phyloP scores from a whole-genome alignment of 2,888 invertebrate species.

The Pediacus dermestoides region DNA sequence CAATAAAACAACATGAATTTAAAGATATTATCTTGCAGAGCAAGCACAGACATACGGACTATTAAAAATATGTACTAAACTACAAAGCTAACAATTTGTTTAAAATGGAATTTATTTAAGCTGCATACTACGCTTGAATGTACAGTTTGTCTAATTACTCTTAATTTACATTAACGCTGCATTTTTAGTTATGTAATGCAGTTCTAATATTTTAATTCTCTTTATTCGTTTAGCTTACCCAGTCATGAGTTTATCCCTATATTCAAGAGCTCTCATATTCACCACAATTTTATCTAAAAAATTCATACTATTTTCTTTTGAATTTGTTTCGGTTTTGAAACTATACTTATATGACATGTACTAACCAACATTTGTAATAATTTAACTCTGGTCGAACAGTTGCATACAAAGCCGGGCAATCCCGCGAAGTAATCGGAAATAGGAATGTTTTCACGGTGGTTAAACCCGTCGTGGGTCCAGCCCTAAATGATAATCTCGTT shows the following conservation, averaged over 20 bases:
- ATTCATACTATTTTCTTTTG: no score
- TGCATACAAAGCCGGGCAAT: not conserved
- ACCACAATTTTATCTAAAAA: no score
- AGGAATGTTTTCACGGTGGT: slow-evolving; percentile 38
- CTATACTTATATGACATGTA: no score
- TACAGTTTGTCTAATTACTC: not conserved
- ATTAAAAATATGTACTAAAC: slow-evolving; percentile 3
- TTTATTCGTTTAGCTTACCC: no score
- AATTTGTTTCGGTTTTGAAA: no score
- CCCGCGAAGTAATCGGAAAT: slow-evolving; percentile 32
- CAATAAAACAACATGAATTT: slow-evolving; percentile 25
- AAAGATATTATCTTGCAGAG: slow-evolving; percentile 23
- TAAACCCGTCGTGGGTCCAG: slow-evolving; percentile 15
- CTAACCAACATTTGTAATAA: no score
- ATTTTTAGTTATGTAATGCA: no score
- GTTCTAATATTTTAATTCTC: no score
- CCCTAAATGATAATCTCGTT: not conserved
- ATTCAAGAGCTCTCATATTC: no score
- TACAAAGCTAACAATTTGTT: slow-evolving; percentile 16
- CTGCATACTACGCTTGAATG: not conserved
- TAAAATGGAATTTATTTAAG: slow-evolving; percentile 24
- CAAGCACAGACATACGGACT: slow-evolving; percentile 7
- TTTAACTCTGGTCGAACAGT: slow-evolving; percentile 1
- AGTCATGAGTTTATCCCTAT: no score
- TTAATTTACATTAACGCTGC: slow-evolving; percentile 1